These are phyloP conservation scores for Anser cygnoides DNA, from an alignment of 2,113 vertebrate genomes.

Conservation along the genomic window DNA sequence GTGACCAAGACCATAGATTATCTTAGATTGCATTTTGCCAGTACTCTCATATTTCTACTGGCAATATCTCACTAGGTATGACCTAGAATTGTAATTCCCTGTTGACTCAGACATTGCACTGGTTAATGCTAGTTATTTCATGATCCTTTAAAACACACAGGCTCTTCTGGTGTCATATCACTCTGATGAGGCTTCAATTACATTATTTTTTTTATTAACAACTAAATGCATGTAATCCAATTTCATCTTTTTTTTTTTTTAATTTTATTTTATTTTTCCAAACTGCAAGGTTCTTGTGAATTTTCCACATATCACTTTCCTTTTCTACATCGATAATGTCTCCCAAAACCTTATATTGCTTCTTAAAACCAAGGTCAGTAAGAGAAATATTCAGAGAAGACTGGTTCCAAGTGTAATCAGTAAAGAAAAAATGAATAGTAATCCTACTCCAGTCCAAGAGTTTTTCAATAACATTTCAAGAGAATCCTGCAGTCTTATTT, in stretches of 20 bases:
- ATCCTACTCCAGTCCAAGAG: background rate
- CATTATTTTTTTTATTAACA: background rate
- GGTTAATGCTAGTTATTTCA: background rate
- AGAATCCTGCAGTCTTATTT: background rate
- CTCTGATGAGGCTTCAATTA: background rate
- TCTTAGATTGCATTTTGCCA: background rate
- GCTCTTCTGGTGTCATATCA: background rate
- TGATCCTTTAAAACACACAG: background rate
- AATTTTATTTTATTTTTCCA: conserved; percentile 2
- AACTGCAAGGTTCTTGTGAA: background rate
- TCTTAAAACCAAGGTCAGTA: background rate
- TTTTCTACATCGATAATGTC: background rate
- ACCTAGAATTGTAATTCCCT: background rate
- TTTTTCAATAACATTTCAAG: background rate
- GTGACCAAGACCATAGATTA: background rate
- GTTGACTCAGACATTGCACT: background rate
- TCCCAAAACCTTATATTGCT: background rate
- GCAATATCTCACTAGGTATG: background rate
- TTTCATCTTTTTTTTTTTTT: background rate
- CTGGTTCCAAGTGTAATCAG: background rate
- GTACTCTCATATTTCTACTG: background rate
- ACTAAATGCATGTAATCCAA: background rate
- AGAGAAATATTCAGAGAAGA: background rate
- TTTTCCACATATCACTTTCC: background rate
- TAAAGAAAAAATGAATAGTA: background rate